Evolutionary conservation across 2,797 vertebrate species (phyloP), one percentile per base, ranked within the genome.

Genomic region (Allobates femoralis): DNA sequence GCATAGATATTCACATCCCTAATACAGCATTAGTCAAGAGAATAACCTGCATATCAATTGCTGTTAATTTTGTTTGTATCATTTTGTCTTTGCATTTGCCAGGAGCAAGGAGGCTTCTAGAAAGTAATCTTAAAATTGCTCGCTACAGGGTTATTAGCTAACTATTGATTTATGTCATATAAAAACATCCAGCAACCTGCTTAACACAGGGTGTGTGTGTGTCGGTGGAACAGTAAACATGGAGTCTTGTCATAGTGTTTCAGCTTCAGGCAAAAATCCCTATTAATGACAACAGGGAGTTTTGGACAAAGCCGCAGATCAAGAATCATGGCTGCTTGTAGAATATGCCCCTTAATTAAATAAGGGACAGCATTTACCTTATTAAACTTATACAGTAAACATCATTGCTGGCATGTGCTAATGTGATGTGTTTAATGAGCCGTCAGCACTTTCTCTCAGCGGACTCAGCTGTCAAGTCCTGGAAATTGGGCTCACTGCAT

Each of bases 11-110:
- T 87, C 86, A 50, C 83, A 75, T 84, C 67, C 69, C 82, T 84
- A 87, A 80, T 79, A 84, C 77, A 88, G 83, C 60, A 85, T 87
- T 84, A 84, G 76, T 84, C 82, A 74, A 67, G 82, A 87, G 86
- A 80, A 84, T 84, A 79, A 87, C 66, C 77, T 80, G 69, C 55
- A 87, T 80, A 84, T 79, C 86, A 84, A 37, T 87, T 87, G 28
- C 86, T 64, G 55, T 81, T 88, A 81, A 86, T 83, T 86, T 76
- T 86, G 58, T 86, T 86, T 81, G 78, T 75, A 81, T 67, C 78
- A 64, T 78, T 77, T 86, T 86, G 66, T 86, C 67, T 82, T 86
- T 76, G 80, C 71, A 86, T 50, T 81, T 64, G 77, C 85, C 75
- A 86, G 28, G 64, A 85, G 85, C 55, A 81, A 86, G 85, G 53